phyloP scores from a whole-genome alignment of 2,797 vertebrate species.

The Margarornis squamiger region DNA sequence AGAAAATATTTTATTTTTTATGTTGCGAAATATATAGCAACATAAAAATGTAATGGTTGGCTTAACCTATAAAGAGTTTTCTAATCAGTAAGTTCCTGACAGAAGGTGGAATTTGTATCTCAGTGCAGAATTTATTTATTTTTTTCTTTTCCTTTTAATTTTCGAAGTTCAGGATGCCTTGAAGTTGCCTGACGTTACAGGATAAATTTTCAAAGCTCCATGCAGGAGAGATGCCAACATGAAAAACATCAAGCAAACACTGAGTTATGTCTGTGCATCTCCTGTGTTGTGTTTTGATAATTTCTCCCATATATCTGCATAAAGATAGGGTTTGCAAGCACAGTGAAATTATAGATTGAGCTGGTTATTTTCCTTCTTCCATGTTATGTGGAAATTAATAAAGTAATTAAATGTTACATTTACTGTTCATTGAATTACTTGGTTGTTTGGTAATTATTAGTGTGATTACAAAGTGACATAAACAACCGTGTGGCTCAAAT shows the following conservation, averaged over 20 bases:
- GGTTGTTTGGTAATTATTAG: slow-evolving; percentile 67
- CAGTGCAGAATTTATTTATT: slow-evolving; percentile 55
- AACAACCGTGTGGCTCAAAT: slow-evolving; percentile 61
- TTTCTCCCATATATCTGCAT: slow-evolving; percentile 58
- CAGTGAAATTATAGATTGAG: slow-evolving; percentile 39
- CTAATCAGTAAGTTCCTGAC: slow-evolving; percentile 74
- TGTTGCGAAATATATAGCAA: slow-evolving; percentile 69
- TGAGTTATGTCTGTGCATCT: slow-evolving; percentile 37
- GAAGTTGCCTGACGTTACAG: slow-evolving; percentile 44
- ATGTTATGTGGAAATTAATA: slow-evolving; percentile 57
- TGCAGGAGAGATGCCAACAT: slow-evolving; percentile 38
- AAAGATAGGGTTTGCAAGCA: slow-evolving; percentile 38
- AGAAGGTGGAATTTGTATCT: slow-evolving; percentile 75
- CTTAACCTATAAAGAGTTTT: slow-evolving; percentile 77
- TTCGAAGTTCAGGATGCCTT: slow-evolving; percentile 61
- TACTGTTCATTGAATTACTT: slow-evolving; percentile 67
- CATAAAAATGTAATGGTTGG: slow-evolving; percentile 76
- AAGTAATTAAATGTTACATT: slow-evolving; percentile 72
- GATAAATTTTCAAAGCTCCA: slow-evolving; percentile 66
- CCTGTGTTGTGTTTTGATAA: slow-evolving; percentile 50
- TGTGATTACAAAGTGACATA: slow-evolving; percentile 68
- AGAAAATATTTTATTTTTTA: slow-evolving; percentile 72
- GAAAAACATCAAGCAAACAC: slow-evolving; percentile 34
- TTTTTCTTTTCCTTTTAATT: slow-evolving; percentile 68
- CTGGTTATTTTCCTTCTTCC: slow-evolving; percentile 48